phyloP scores from a whole-genome alignment of 1,140 invertebrate species.

The Conus ventricosus region DNA sequence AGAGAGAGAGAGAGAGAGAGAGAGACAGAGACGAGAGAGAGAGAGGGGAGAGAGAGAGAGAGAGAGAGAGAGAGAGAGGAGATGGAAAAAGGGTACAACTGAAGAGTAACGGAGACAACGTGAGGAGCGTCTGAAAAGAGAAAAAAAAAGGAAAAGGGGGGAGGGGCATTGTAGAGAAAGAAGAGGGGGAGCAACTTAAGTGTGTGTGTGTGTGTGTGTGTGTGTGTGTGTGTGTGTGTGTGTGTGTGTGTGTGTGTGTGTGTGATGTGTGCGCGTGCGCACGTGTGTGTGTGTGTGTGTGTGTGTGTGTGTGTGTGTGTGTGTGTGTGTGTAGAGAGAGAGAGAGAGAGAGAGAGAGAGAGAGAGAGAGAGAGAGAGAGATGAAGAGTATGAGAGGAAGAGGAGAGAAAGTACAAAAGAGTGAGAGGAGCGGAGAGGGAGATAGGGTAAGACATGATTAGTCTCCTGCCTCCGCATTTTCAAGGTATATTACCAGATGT shows the following conservation, averaged over 20 bases:
- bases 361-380: neutral
- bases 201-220: no score
- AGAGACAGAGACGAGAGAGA: neutral
- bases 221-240: no score
- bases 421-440: neutral
- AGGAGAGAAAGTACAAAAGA: neutral
- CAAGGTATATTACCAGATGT: no score
- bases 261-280: no score
- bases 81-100: neutral
- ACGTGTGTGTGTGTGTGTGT: no score
- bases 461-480: no score
- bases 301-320: no score
- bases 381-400: neutral
- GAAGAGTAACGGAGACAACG: neutral
- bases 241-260: no score
- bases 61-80: neutral
- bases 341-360: constrained; percentile 13
- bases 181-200: neutral
- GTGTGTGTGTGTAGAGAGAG: neutral
- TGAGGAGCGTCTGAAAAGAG: neutral
- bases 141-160: neutral
- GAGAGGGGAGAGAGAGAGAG: neutral
- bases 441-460: no score
- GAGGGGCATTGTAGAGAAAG: no score
- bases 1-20: neutral